These are phyloP conservation scores for Coenonympha glycerion DNA, from an alignment of 2,888 invertebrate genomes.

Conservation along the genomic window DNA sequence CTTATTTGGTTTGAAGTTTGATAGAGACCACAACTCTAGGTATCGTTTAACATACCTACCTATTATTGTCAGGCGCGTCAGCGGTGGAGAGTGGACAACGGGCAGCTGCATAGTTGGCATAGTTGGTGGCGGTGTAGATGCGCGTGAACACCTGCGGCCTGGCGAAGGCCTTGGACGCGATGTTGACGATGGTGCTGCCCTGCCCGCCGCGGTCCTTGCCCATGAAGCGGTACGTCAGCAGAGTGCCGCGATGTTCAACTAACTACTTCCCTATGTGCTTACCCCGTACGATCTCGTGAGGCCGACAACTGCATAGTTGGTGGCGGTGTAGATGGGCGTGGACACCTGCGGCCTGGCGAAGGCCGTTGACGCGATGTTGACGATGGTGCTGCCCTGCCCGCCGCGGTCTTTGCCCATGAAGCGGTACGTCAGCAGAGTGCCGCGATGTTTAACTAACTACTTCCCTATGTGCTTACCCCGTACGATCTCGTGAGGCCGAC, in stretches of 20 bases:
- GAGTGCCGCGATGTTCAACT: slow-evolving; percentile 83
- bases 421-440: slow-evolving; percentile 82
- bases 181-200: slow-evolving; percentile 85
- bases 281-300: slow-evolving; percentile 84
- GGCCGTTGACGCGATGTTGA: slow-evolving; percentile 85
- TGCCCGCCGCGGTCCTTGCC: slow-evolving; percentile 84
- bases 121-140: slow-evolving; percentile 86
- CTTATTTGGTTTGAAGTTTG: too few relatives aligned
- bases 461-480: slow-evolving; percentile 77
- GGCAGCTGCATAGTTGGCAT: too few relatives aligned
- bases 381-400: slow-evolving; percentile 83
- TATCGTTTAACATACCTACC: too few relatives aligned
- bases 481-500: slow-evolving; percentile 83
- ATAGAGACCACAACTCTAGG: too few relatives aligned
- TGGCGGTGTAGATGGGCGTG: slow-evolving; percentile 85
- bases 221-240: slow-evolving; percentile 84
- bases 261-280: too few relatives aligned
- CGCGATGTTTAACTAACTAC: too few relatives aligned
- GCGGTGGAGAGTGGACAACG: too few relatives aligned
- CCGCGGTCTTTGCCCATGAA: slow-evolving; percentile 86
- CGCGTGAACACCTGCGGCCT: slow-evolving; percentile 83
- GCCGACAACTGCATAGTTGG: slow-evolving; percentile 84
- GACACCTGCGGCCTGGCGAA: slow-evolving; percentile 82
- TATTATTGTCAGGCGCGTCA: too few relatives aligned
- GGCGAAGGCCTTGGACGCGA: slow-evolving; percentile 82